phyloP scores from a whole-genome alignment of 2,888 invertebrate species.

The Hydrotaea cyrtoneurina region DNA sequence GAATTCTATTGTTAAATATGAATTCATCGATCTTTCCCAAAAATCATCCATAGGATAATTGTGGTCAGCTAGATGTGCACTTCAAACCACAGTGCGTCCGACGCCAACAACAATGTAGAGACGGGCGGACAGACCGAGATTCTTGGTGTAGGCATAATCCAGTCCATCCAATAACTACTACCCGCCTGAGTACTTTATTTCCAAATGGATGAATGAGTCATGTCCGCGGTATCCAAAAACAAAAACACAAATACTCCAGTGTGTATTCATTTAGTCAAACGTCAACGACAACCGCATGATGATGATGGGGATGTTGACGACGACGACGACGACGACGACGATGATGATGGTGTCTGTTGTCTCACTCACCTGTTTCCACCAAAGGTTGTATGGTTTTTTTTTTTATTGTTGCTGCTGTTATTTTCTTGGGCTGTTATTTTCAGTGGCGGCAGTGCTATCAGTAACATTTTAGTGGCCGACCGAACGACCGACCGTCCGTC shows the following conservation, averaged over 20 bases:
- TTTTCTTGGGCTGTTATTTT: conserved; percentile 44
- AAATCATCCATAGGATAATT: too few species aligned
- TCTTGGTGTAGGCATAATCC: conserved; percentile 27
- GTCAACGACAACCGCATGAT: conserved; percentile 24
- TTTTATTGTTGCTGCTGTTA: conserved; percentile 26
- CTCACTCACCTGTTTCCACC: conserved; percentile 62
- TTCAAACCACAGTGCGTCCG: neutral
- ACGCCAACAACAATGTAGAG: conserved; percentile 37
- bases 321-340: neutral
- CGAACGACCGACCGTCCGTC: neutral
- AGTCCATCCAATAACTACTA: conserved; percentile 37
- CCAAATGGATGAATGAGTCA: conserved; percentile 57
- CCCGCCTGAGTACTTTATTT: conserved; percentile 23
- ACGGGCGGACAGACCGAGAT: conserved; percentile 27
- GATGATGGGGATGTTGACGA: neutral
- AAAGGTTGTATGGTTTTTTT: conserved; percentile 16
- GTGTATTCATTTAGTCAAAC: conserved; percentile 15
- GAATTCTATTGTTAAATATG: too few species aligned
- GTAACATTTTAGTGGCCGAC: conserved; percentile 29
- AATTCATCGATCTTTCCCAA: too few species aligned
- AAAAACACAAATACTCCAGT: conserved; percentile 10
- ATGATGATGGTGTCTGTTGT: conserved; percentile 27
- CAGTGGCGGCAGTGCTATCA: conserved; percentile 65
- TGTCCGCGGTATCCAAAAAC: conserved; percentile 51
- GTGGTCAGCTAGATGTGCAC: too few species aligned